A percentile compares a stretch with the other conserved stretches of the same genome.
These are phyloP conservation scores for Melanocharis versteri DNA, from an alignment of 2,113 vertebrate genomes.

Conservation along the genomic window DNA sequence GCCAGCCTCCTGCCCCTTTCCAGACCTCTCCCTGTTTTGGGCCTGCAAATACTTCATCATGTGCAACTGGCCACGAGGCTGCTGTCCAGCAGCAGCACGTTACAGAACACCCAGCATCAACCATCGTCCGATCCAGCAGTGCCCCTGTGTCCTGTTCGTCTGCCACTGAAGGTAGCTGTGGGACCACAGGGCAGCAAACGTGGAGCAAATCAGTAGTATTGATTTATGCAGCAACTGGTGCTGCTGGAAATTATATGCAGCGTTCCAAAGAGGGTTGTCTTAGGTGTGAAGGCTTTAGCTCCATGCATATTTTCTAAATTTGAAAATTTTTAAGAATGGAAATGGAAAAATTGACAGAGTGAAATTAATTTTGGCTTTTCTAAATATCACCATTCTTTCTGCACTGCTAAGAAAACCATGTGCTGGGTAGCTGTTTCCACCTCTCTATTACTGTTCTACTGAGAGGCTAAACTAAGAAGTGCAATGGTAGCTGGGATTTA, in stretches of 20 bases:
- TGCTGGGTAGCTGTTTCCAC: neutral
- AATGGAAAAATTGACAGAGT: neutral
- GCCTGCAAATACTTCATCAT: constrained; percentile 20
- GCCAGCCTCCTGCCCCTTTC: constrained; percentile 67
- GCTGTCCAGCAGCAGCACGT: constrained; percentile 46
- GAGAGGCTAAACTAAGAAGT: neutral
- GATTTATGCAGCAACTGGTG: neutral
- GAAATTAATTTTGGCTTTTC: neutral
- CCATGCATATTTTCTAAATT: neutral
- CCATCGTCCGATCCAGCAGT: constrained; percentile 88
- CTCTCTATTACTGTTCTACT: neutral
- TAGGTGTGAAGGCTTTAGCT: neutral
- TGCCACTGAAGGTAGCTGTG: constrained; percentile 76
- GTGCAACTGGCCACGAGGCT: neutral
- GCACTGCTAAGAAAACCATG: neutral
- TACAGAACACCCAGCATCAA: constrained; percentile 62
- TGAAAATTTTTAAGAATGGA: neutral
- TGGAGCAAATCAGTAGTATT: fast-evolving
- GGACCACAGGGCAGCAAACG: neutral
- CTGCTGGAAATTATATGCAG: neutral
- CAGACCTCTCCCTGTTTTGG: constrained; percentile 58
- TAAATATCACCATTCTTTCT: neutral
- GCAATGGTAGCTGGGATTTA: neutral
- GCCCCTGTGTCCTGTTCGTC: constrained; percentile 85
- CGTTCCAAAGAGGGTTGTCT: fast-evolving